Evolutionary conservation across 2,888 invertebrate genomes (phyloP).

Genomic region (Dusona sp.): DNA sequence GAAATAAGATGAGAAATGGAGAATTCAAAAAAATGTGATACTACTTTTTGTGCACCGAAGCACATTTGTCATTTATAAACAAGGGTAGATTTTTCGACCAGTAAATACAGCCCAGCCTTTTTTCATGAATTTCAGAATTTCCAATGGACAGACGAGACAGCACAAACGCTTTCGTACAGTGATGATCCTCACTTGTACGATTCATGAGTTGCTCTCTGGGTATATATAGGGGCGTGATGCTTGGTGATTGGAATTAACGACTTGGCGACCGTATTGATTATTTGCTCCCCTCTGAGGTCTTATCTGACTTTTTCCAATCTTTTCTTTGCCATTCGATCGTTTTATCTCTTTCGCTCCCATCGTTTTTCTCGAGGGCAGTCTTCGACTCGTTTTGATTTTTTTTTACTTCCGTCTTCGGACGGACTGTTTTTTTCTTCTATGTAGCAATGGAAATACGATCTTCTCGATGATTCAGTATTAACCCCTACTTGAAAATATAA

Average conservation of each 20-base stretch:
- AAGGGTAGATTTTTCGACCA: not conserved
- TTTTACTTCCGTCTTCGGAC: conserved; percentile 50
- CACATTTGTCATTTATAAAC: not conserved
- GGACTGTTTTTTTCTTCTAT: conserved; percentile 49
- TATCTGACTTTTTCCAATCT: conserved; percentile 70
- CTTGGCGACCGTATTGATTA: conserved; percentile 82
- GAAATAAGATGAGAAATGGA: not conserved
- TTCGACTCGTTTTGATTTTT: conserved; percentile 63
- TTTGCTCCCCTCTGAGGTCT: conserved; percentile 73
- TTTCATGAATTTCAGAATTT: not conserved
- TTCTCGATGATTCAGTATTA: conserved; percentile 13
- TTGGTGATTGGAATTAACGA: conserved; percentile 82
- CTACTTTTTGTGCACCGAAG: not conserved
- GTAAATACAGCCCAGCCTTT: not conserved
- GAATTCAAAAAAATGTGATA: not conserved
- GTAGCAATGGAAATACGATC: conserved; percentile 52
- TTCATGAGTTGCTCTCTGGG: conserved; percentile 54
- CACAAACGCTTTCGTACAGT: conserved; percentile 14
- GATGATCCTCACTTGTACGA: conserved; percentile 55
- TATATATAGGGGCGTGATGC: conserved; percentile 76
- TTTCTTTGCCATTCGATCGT: conserved; percentile 66
- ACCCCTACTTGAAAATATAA: not conserved
- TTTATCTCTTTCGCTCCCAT: conserved; percentile 46
- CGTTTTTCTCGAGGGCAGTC: conserved; percentile 43
- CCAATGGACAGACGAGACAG: conserved; percentile 10